A percentile compares a stretch with the other conserved stretches of the same genome.
Evolutionary conservation across 2,888 invertebrate species (phyloP).

Genomic region (Clostera curtula): DNA sequence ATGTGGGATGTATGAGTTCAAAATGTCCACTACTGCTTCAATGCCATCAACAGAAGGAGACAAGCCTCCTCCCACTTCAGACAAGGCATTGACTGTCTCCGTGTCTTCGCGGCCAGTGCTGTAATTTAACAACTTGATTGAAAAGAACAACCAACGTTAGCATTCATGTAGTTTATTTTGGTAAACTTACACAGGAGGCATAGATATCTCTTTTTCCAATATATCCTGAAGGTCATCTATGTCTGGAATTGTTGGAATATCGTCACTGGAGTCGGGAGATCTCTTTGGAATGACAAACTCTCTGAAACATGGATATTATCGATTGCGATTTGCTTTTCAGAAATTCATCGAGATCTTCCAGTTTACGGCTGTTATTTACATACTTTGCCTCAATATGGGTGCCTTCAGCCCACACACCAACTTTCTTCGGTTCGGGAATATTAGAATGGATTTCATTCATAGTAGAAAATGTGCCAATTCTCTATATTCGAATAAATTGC

Average conservation of each 20-base stretch:
- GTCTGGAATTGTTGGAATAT: slow-evolving; percentile 69
- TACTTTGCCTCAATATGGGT: slow-evolving; percentile 62
- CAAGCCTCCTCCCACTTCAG: slow-evolving; percentile 53
- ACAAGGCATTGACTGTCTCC: slow-evolving; percentile 54
- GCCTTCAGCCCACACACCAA: slow-evolving; percentile 67
- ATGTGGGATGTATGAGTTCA: slow-evolving; percentile 50
- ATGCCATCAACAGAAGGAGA: slow-evolving; percentile 48
- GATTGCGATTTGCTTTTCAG: neutral
- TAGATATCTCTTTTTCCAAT: slow-evolving; percentile 57
- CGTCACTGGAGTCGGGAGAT: slow-evolving; percentile 57
- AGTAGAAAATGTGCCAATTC: slow-evolving; percentile 15
- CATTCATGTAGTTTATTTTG: neutral
- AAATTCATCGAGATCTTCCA: too few relatives aligned
- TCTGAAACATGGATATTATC: slow-evolving; percentile 34
- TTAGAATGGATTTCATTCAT: slow-evolving; percentile 48
- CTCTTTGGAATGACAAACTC: slow-evolving; percentile 61
- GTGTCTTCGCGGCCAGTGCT: slow-evolving; percentile 47
- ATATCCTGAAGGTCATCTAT: slow-evolving; percentile 65
- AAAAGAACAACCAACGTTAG: slow-evolving; percentile 2
- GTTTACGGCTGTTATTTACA: too few relatives aligned
- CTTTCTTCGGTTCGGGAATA: slow-evolving; percentile 56
- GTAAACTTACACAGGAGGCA: slow-evolving; percentile 47
- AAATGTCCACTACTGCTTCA: slow-evolving; percentile 50
- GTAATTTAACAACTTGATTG: slow-evolving; percentile 7
- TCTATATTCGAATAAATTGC: slow-evolving; percentile 16